A percentile compares a stretch with the other conserved stretches of the same genome.
These are phyloP conservation scores for Herpailurus yagouaroundi DNA, from an alignment of 2,113 vertebrate genomes.

Conservation along the genomic window DNA sequence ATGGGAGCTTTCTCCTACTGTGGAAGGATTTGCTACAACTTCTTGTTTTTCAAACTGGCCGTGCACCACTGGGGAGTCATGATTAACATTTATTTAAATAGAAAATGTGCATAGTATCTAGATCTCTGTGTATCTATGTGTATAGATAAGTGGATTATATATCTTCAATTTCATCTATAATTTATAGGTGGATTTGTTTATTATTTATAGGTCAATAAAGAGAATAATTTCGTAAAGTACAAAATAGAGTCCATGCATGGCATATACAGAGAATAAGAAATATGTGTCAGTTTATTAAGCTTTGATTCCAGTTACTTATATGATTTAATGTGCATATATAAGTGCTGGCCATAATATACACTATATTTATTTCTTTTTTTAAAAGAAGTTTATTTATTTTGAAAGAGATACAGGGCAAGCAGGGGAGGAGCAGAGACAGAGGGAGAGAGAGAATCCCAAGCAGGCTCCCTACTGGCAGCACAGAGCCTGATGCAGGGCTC, in stretches of 20 bases:
- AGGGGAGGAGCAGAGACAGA: no score
- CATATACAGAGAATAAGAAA: background rate
- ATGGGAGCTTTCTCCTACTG: background rate
- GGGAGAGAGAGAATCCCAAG: no score
- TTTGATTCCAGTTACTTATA: background rate
- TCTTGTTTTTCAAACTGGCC: background rate
- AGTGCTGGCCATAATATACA: background rate
- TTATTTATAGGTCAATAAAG: background rate
- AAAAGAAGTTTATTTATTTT: no score
- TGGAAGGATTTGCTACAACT: background rate
- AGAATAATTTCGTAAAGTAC: background rate
- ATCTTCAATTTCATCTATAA: background rate
- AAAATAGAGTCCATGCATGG: background rate
- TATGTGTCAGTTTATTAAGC: background rate
- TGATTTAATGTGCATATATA: background rate
- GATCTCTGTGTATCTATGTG: background rate
- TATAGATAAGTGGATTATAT: background rate
- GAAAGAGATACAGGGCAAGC: no score
- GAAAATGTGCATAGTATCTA: background rate
- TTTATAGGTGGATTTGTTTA: background rate
- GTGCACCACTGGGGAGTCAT: background rate
- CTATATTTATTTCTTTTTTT: background rate
- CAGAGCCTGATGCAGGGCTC: no score
- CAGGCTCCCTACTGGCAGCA: no score
- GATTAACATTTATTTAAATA: background rate